Conservation (phyloP, 2,113 vertebrate genomes). For the Tragelaphus strepsiceros region DNA sequence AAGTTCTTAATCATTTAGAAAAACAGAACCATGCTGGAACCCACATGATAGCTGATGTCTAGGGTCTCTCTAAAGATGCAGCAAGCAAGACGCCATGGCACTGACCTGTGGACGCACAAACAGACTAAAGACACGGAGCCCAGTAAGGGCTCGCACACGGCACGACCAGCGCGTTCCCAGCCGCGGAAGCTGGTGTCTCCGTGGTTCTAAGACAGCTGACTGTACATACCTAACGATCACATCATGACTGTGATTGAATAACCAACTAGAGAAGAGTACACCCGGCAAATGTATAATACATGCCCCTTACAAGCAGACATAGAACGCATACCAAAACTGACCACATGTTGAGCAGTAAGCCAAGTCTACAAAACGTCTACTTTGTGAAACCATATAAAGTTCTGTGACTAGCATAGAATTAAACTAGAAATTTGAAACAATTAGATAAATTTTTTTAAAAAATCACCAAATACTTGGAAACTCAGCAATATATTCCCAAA, state of each 20-base stretch:
- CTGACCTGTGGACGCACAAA: rapidly evolving
- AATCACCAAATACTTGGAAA: background rate
- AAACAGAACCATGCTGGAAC: background rate
- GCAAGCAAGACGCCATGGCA: rapidly evolving
- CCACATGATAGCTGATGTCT: background rate
- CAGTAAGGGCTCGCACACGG: rapidly evolving
- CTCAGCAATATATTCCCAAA: background rate
- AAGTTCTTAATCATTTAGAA: background rate
- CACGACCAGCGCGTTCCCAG: rapidly evolving
- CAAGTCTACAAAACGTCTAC: rapidly evolving
- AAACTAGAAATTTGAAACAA: background rate
- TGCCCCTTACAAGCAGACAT: rapidly evolving
- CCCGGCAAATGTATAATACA: rapidly evolving
- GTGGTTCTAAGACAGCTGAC: rapidly evolving
- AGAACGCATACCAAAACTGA: rapidly evolving
- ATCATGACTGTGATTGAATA: no score
- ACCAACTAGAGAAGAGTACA: rapidly evolving
- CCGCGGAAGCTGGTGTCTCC: rapidly evolving
- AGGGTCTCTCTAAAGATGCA: background rate
- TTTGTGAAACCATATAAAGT: background rate
- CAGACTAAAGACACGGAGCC: rapidly evolving
- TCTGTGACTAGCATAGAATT: rapidly evolving
- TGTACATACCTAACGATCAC: rapidly evolving
- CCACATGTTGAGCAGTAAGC: rapidly evolving
- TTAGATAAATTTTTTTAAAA: background rate